Conservation (phyloP, 2,113 vertebrate species). For the Lathamus discolor region DNA sequence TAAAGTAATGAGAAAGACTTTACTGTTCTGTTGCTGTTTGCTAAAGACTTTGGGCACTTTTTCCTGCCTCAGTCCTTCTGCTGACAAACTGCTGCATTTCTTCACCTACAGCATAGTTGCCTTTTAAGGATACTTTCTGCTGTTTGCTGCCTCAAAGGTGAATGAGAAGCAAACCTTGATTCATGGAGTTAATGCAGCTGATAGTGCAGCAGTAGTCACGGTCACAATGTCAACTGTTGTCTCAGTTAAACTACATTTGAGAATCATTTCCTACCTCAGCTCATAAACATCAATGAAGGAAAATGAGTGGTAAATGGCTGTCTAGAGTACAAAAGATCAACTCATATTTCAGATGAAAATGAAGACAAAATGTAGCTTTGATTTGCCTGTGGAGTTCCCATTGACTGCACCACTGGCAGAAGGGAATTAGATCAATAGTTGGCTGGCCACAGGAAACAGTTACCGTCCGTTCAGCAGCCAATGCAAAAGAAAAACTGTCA, state of each 20-base stretch:
- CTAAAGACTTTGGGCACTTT: background rate
- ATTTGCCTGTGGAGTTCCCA: conserved; percentile 77
- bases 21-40: background rate
- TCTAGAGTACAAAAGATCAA: conserved; percentile 74
- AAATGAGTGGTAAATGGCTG: conserved; percentile 76
- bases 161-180: conserved; percentile 62
- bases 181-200: conserved; percentile 40
- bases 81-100: conserved; percentile 66
- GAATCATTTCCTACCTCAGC: conserved; percentile 74
- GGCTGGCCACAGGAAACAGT: conserved; percentile 72
- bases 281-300: conserved; percentile 75
- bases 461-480: conserved; percentile 80
- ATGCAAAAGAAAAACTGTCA: conserved; percentile 83
- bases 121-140: conserved; percentile 51
- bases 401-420: conserved; percentile 74
- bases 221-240: conserved; percentile 69
- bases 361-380: conserved; percentile 76
- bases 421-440: conserved; percentile 81
- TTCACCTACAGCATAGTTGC: conserved; percentile 31
- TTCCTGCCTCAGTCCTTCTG: background rate
- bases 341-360: conserved; percentile 80
- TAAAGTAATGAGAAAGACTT: background rate
- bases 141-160: conserved; percentile 13
- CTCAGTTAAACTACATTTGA: conserved; percentile 74
- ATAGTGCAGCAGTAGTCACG: conserved; percentile 38